These are phyloP conservation scores for Oasisia sp. DNA, from an alignment of 2,888 invertebrate species.

Conservation along the genomic window DNA sequence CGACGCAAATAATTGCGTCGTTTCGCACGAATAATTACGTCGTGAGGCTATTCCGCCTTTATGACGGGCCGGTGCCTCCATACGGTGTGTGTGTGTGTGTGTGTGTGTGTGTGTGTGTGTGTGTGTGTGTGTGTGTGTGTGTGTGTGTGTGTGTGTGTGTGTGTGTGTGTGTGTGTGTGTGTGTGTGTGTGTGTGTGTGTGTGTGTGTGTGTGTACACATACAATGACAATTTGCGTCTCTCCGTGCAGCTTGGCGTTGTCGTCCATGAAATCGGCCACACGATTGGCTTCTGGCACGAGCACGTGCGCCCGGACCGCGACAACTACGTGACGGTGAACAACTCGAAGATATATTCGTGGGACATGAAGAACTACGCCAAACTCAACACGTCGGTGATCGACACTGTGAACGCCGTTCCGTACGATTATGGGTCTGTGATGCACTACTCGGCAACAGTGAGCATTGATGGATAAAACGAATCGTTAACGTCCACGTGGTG, in stretches of 20 bases:
- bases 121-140: no score
- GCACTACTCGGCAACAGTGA: not conserved
- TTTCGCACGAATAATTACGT: no score
- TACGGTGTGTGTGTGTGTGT: no score
- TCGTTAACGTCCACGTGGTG: not conserved
- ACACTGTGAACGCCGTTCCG: not conserved
- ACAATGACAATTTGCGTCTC: not conserved
- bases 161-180: no score
- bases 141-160: no score
- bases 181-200: no score
- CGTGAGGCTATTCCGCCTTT: no score
- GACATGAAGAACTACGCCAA: not conserved
- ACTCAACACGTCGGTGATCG: not conserved
- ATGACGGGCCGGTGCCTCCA: no score
- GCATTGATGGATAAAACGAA: not conserved
- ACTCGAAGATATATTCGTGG: not conserved
- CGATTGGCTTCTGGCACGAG: slow-evolving; percentile 17
- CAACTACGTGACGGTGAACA: not conserved
- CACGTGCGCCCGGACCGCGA: not conserved
- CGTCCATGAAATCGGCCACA: not conserved
- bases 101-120: no score
- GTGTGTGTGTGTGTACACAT: not conserved
- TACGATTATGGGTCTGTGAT: not conserved
- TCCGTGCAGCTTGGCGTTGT: not conserved
- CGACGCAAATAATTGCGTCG: no score